Percentiles rank a stretch among this genome's conserved stretches.
phyloP scores from a whole-genome alignment of 2,888 invertebrate genomes.

The Leptinotarsa juncta region DNA sequence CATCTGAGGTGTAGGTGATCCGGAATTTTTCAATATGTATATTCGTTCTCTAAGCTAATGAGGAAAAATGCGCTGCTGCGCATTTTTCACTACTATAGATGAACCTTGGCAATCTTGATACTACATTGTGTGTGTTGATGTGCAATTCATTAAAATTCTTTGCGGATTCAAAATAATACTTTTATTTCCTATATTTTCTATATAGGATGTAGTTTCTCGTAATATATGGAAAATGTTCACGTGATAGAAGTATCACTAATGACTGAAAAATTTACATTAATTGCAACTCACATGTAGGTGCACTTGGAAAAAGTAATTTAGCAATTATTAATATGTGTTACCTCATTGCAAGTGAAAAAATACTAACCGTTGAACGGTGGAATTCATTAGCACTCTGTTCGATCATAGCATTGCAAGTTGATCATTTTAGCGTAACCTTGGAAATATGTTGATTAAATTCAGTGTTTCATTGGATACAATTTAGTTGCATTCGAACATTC shows the following conservation, averaged over 20 bases:
- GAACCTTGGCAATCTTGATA: too few species aligned
- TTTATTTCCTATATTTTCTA: not conserved
- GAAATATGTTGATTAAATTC: slow-evolving; percentile 3
- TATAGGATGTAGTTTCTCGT: not conserved
- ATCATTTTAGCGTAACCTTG: slow-evolving; percentile 17
- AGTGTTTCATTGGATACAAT: not conserved
- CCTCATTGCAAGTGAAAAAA: slow-evolving; percentile 15
- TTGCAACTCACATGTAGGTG: not conserved
- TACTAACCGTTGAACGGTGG: slow-evolving; percentile 18
- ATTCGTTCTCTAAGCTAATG: too few species aligned
- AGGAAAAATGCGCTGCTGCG: too few species aligned
- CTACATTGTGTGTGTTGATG: too few species aligned
- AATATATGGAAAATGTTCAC: slow-evolving; percentile 10
- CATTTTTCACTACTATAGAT: too few species aligned
- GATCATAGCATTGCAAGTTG: slow-evolving; percentile 14
- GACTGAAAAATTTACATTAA: not conserved
- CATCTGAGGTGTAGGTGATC: too few species aligned
- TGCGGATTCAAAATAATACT: not conserved
- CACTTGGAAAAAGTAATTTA: slow-evolving; percentile 7
- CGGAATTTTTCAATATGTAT: too few species aligned
- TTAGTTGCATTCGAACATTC: not conserved
- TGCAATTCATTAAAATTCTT: too few species aligned
- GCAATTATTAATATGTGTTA: slow-evolving; percentile 19
- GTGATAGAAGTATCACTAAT: not conserved
- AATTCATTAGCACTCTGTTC: slow-evolving; percentile 16